Evolutionary conservation across 2,797 vertebrate species (phyloP), one percentile per base, ranked within the genome.

Genomic region (Acropternis orthonyx): DNA sequence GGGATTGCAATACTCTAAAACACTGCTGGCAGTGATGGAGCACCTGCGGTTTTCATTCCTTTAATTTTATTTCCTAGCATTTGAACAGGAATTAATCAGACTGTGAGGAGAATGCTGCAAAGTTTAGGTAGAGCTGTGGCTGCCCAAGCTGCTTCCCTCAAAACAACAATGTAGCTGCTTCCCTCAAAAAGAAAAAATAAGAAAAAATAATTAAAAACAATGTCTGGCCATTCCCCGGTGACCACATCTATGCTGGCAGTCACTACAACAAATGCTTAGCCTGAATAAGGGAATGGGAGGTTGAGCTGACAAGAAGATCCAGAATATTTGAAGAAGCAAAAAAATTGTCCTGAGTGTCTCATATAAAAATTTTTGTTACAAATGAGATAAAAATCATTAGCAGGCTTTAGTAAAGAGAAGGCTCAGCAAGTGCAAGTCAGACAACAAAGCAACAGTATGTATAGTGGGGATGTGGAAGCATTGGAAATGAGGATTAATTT

Each of bases 51-150:
- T 89, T 95, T 76, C 76, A 82, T 93, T 77, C 61, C 68, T 93
- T 92, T 94, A 75, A 63, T 92, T 96, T 76, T 89, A 89, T 92
- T 92, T 93, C 32, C 44, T 68, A 84, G 46, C 22, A 69, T 93
- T 93, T 80, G 41, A 91, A 65, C 66, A 66, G 69, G 76, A 93
- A 86, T 89, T 92, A 92, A 79, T 87, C 61, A 41, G 92, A 39
- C 81, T 73, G n/a, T 51, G 75, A 92, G 69, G 56, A 56, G 46
- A 69, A 41, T 65, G 27, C 79, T 84, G n/a, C 32, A 49, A 80
- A 75, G 41, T 63, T 89, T 84, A 43, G 55, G 51, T 67, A 58
- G 65, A 76, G 9, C 39, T 89, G 55, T 61, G 28, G 67, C 71
- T 85, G 27, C 24, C 39, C 32, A 37, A 81, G 21, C 23, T 65